Conservation (phyloP, 1,140 invertebrate genomes). For the Oryctes rhinoceros region DNA sequence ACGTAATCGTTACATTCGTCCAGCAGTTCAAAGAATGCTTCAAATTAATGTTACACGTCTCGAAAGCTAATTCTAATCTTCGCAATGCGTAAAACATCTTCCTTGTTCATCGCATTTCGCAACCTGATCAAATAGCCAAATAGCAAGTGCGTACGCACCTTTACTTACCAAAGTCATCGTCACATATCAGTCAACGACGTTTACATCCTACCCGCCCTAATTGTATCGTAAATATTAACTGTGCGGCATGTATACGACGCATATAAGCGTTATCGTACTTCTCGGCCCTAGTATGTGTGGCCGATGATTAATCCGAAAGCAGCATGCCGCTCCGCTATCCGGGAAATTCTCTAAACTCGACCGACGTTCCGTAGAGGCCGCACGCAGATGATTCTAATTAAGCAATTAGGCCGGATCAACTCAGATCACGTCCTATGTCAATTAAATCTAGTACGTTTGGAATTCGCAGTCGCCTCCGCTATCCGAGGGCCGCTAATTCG, state of each 20-base stretch:
- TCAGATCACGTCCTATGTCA: slow-evolving; percentile 17
- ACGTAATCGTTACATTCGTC: too few species aligned
- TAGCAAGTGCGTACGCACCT: too few species aligned
- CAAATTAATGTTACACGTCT: too few species aligned
- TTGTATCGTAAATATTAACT: slow-evolving; percentile 16
- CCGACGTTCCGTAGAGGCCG: background rate
- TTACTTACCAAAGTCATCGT: too few species aligned
- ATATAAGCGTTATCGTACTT: background rate
- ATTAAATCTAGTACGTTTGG: slow-evolving; percentile 6
- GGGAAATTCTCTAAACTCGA: background rate
- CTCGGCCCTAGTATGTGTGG: background rate
- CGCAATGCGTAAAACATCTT: too few species aligned
- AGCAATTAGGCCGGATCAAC: slow-evolving; percentile 1
- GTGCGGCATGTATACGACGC: background rate
- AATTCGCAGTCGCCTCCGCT: background rate
- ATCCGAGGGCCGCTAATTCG: too few species aligned
- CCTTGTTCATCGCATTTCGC: too few species aligned
- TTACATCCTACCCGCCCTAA: background rate
- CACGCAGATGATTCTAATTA: background rate
- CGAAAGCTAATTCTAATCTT: too few species aligned
- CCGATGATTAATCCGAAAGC: background rate
- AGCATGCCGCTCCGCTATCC: background rate
- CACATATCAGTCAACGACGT: too few species aligned
- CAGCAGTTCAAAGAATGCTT: too few species aligned
- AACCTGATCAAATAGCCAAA: too few species aligned